Evolutionary conservation across 2,888 invertebrate genomes (phyloP).

Genomic region (Nomada goodeniana): DNA sequence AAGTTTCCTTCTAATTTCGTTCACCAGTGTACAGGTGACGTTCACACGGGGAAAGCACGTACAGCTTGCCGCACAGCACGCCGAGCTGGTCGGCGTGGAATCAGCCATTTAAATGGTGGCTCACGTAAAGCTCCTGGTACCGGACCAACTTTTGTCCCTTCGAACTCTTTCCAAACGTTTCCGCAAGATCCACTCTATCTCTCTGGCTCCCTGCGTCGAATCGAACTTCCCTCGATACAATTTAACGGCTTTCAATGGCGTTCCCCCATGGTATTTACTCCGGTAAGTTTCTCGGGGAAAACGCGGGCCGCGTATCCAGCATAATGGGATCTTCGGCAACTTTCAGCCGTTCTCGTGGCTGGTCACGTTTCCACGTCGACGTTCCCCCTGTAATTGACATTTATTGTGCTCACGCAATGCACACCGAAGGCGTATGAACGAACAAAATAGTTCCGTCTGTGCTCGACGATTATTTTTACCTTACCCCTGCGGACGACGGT

Average conservation of each 20-base stretch:
- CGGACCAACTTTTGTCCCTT: constrained; percentile 74
- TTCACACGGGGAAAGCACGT: constrained; percentile 8
- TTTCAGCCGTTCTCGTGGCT: constrained; percentile 44
- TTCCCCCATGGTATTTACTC: constrained; percentile 70
- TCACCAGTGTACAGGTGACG: constrained; percentile 15
- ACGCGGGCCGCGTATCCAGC: constrained; percentile 51
- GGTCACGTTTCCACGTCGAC: constrained; percentile 52
- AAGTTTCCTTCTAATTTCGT: constrained; percentile 49
- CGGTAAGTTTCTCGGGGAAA: constrained; percentile 45
- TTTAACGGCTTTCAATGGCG: constrained; percentile 73
- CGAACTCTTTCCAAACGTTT: constrained; percentile 1
- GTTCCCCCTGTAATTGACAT: constrained; percentile 59
- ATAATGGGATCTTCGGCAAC: constrained; percentile 65
- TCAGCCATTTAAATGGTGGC: constrained; percentile 79
- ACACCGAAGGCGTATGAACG: constrained; percentile 24
- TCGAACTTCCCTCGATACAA: constrained; percentile 76
- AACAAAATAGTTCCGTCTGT: constrained; percentile 12
- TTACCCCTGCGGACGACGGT: too few relatives aligned
- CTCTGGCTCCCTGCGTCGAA: constrained; percentile 36
- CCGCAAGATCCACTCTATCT: not conserved
- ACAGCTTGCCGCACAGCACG: constrained; percentile 30
- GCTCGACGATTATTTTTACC: not conserved
- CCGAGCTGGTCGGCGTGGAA: constrained; percentile 72
- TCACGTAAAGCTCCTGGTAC: constrained; percentile 73
- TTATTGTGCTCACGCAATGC: constrained; percentile 53